A percentile compares a stretch with the other conserved stretches of the same genome.
phyloP scores from a whole-genome alignment of 2,888 invertebrate genomes.

The Eupithecia tripunctaria region DNA sequence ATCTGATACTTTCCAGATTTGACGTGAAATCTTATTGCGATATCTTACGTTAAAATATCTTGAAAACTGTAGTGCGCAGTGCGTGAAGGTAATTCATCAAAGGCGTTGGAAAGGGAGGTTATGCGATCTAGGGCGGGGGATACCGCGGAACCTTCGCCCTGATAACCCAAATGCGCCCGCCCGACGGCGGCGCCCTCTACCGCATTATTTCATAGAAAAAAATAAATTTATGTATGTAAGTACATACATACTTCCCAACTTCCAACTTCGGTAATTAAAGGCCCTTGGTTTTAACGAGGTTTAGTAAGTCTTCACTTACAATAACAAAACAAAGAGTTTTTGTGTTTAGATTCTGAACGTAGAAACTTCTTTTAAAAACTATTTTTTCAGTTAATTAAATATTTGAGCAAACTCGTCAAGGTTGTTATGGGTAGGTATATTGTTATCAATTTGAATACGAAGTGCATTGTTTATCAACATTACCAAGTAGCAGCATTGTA shows the following conservation, averaged over 20 bases:
- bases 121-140: constrained; percentile 55
- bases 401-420: background rate
- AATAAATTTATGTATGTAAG: background rate
- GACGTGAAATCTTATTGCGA: background rate
- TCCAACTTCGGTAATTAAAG: background rate
- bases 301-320: background rate
- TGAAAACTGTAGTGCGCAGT: constrained; percentile 50
- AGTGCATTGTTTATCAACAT: constrained; percentile 39
- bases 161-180: constrained; percentile 71
- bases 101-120: constrained; percentile 49
- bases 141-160: constrained; percentile 68
- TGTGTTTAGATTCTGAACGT: background rate
- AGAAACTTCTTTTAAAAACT: background rate
- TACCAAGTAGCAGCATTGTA: background rate
- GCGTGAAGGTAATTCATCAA: constrained; percentile 55
- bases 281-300: constrained; percentile 6
- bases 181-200: constrained; percentile 43
- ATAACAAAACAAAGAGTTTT: background rate
- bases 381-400: background rate
- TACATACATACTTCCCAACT: background rate
- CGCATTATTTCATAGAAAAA: background rate
- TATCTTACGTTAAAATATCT: background rate
- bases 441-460: constrained; percentile 9
- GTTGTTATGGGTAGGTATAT: background rate
- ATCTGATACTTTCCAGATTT: background rate